A percentile compares a stretch with the other conserved stretches of the same genome.
Evolutionary conservation across 1,140 invertebrate species (phyloP).

Genomic region (Zophobas atratus): DNA sequence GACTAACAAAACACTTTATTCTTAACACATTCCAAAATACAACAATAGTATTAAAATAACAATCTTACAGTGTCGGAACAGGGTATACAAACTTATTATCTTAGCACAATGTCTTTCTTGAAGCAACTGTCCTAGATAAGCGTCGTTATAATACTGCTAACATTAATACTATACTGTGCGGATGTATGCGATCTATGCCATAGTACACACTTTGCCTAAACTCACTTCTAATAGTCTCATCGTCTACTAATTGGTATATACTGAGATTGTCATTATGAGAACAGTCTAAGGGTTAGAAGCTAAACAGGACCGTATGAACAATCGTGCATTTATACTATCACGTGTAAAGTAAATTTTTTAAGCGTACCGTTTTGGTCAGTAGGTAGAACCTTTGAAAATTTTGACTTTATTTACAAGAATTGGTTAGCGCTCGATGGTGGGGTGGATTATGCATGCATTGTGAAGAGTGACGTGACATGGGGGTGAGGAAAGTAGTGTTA

Average conservation of each 20-base stretch:
- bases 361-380: conserved; percentile 5
- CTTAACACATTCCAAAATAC: conserved; percentile 47
- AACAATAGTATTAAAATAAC: conserved; percentile 52
- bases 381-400: not conserved
- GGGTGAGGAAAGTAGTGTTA: not conserved
- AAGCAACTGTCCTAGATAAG: conserved; percentile 41
- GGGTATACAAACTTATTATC: conserved; percentile 50
- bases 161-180: conserved; percentile 32
- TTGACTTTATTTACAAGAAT: conserved; percentile 14
- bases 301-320: not conserved
- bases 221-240: conserved; percentile 7
- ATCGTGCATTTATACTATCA: conserved; percentile 42
- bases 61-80: conserved; percentile 17
- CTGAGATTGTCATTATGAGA: conserved; percentile 52
- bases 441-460: not conserved
- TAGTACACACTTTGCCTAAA: conserved; percentile 10
- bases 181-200: not conserved
- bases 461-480: conserved; percentile 2
- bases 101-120: conserved; percentile 58
- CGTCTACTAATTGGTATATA: conserved; percentile 13
- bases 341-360: conserved; percentile 16
- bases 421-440: not conserved
- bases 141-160: conserved; percentile 50
- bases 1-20: conserved; percentile 42
- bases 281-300: conserved; percentile 13